These are phyloP conservation scores for Marmota monax DNA, from an alignment of 2,113 vertebrate genomes.

Conservation along the genomic window DNA sequence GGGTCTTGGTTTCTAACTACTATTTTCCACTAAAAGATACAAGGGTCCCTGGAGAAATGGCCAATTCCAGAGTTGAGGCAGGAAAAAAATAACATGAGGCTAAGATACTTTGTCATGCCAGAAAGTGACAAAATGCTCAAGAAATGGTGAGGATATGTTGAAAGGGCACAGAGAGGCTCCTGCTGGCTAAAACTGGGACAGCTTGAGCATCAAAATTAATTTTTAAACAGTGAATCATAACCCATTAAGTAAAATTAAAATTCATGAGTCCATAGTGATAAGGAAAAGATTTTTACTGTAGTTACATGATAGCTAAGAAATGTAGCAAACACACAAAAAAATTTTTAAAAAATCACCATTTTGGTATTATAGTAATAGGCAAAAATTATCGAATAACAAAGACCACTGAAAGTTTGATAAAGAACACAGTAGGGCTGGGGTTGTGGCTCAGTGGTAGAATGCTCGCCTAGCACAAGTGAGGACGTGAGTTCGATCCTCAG, in stretches of 20 bases:
- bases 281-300: not conserved
- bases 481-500: too few species aligned
- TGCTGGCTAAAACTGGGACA: not conserved
- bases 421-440: not conserved
- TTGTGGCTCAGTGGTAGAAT: too few species aligned
- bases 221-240: not conserved
- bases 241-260: not conserved
- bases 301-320: not conserved
- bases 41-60: not conserved
- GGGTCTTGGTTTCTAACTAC: not conserved
- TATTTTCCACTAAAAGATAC: constrained; percentile 23
- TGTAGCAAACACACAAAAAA: not conserved
- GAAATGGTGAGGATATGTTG: not conserved
- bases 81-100: not conserved
- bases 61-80: not conserved
- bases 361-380: not conserved
- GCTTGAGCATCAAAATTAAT: not conserved
- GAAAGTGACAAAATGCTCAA: not conserved
- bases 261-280: not conserved
- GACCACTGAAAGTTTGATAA: not conserved
- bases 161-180: not conserved
- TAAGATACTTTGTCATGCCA: not conserved
- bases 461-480: too few species aligned
- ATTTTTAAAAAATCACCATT: not conserved
- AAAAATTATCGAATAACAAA: not conserved